phyloP scores from a whole-genome alignment of 2,888 invertebrate species.

The Thyatira batis region DNA sequence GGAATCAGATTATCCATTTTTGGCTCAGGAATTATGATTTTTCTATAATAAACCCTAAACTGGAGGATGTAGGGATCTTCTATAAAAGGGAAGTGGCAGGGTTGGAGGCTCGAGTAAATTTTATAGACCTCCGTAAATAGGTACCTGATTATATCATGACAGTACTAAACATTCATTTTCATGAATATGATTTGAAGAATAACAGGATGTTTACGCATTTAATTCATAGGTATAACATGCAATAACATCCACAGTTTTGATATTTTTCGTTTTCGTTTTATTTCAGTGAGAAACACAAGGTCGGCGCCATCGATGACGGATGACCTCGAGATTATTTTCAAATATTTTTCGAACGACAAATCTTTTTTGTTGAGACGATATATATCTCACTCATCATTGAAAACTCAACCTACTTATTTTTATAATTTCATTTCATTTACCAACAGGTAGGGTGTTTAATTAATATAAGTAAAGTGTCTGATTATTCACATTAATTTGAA shows the following conservation, averaged over 20 bases:
- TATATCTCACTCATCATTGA: background rate
- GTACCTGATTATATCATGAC: constrained; percentile 21
- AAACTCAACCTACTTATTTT: background rate
- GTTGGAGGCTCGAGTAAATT: too few relatives aligned
- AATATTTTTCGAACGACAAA: constrained; percentile 10
- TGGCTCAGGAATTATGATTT: too few relatives aligned
- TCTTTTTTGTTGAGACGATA: background rate
- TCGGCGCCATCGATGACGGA: constrained; percentile 32
- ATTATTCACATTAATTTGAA: too few relatives aligned
- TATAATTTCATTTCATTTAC: background rate
- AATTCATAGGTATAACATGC: constrained; percentile 16
- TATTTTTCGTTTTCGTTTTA: constrained; percentile 36
- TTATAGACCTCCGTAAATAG: too few relatives aligned
- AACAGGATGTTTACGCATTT: constrained; percentile 45
- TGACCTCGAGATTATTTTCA: constrained; percentile 28
- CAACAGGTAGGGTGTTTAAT: too few relatives aligned
- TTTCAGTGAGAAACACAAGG: constrained; percentile 40
- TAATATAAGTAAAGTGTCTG: too few relatives aligned
- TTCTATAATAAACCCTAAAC: too few relatives aligned
- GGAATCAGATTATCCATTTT: too few relatives aligned
- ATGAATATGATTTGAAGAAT: too few relatives aligned
- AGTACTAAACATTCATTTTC: too few relatives aligned
- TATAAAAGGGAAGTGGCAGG: too few relatives aligned
- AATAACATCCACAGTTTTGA: constrained; percentile 24
- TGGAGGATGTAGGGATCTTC: too few relatives aligned